These are phyloP conservation scores for Paedocypris micromegethes DNA, from an alignment of 2,797 vertebrate species.

Conservation along the genomic window DNA sequence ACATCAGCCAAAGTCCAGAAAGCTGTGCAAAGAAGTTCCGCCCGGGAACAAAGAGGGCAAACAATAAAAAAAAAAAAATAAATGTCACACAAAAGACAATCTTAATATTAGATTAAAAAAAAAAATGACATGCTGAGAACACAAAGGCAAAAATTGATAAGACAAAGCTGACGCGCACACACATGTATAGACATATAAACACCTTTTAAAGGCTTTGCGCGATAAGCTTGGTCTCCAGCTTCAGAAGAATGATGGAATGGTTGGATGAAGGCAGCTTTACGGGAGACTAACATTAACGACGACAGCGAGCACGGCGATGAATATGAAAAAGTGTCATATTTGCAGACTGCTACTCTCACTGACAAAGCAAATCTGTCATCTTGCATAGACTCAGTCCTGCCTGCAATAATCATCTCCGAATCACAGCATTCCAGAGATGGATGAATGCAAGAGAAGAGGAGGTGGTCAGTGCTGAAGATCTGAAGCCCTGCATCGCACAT, in stretches of 20 bases:
- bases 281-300: conserved; percentile 57
- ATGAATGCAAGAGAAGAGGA: conserved; percentile 8
- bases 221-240: conserved; percentile 61
- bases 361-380: conserved; percentile 58
- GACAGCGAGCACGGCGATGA: conserved; percentile 60
- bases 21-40: conserved; percentile 66
- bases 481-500: too few species aligned
- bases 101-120: conserved; percentile 31
- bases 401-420: conserved; percentile 29
- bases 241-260: conserved; percentile 62
- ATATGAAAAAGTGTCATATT: conserved; percentile 49
- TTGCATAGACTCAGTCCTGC: conserved; percentile 20
- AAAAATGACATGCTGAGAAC: not conserved
- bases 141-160: conserved; percentile 41
- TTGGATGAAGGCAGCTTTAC: conserved; percentile 67
- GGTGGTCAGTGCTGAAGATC: not conserved
- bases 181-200: conserved; percentile 53
- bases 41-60: not conserved
- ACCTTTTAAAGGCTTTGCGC: conserved; percentile 70
- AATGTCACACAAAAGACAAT: not conserved
- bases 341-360: conserved; percentile 52
- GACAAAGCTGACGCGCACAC: conserved; percentile 58
- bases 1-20: conserved; percentile 53
- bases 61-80: not conserved
- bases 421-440: conserved; percentile 19